Conservation (phyloP, 64 coral and sea anemone species). For the Dendronephthya gigantea region DNA sequence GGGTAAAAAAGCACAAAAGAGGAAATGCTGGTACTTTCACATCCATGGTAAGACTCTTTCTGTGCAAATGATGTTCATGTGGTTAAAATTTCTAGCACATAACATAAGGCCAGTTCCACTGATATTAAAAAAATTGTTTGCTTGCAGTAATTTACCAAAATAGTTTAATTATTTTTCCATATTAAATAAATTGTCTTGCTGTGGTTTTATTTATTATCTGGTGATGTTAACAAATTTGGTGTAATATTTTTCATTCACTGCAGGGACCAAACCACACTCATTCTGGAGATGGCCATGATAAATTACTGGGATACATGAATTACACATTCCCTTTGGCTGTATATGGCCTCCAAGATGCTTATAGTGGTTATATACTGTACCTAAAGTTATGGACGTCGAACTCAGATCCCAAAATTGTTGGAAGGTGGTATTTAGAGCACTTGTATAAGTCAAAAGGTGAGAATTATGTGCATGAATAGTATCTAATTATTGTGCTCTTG, state of each 20-base stretch:
- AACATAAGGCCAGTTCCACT: neutral
- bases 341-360: conserved; percentile 7
- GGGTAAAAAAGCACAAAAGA: neutral
- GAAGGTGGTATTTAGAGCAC: neutral
- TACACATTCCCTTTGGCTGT: neutral
- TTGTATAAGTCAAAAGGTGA: conserved; percentile 5
- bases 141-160: too few relatives aligned
- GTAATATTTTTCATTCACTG: neutral
- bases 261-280: conserved; percentile 1
- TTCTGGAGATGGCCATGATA: conserved; percentile 10
- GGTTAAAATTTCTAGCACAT: neutral
- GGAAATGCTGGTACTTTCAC: neutral
- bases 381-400: neutral
- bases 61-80: neutral
- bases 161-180: neutral
- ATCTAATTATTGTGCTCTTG: neutral
- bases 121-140: neutral
- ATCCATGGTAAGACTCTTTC: neutral
- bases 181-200: neutral
- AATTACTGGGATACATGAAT: conserved; percentile 1
- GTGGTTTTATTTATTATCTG: neutral
- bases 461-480: neutral
- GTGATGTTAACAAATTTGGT: neutral
- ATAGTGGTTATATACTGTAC: conserved; percentile 6
- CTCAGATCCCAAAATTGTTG: conserved; percentile 4